These are phyloP conservation scores for Pollenia griseotomentosa DNA, from an alignment of 2,888 invertebrate genomes.

Conservation along the genomic window DNA sequence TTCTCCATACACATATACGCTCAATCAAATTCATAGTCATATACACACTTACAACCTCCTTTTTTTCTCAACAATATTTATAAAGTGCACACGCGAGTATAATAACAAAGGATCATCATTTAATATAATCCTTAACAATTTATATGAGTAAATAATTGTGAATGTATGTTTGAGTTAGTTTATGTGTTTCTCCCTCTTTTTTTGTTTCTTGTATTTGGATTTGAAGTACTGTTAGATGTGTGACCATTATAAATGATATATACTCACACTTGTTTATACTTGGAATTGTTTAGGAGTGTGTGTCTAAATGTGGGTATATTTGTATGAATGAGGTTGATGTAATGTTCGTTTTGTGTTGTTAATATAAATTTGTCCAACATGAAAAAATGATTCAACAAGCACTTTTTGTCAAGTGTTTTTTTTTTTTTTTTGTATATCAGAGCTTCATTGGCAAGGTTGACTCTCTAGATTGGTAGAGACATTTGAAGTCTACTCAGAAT, in stretches of 20 bases:
- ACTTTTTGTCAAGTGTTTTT: neutral
- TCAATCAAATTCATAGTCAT: constrained; percentile 4
- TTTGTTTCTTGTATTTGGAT: neutral
- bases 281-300: neutral
- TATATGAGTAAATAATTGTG: constrained; percentile 70
- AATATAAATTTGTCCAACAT: neutral
- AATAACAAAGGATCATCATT: constrained; percentile 77
- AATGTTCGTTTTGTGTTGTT: neutral
- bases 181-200: neutral
- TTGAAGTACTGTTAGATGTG: constrained; percentile 18
- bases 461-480: no score
- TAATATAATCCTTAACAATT: constrained; percentile 78
- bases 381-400: neutral
- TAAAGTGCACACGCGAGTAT: constrained; percentile 57
- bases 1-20: constrained; percentile 21
- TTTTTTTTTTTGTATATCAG: neutral
- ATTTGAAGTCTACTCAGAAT: no score
- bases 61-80: constrained; percentile 36
- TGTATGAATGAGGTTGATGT: neutral
- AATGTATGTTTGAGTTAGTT: neutral
- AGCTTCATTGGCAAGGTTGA: neutral
- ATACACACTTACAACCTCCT: neutral
- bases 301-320: neutral
- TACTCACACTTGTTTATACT: neutral
- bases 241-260: constrained; percentile 18